Evolutionary conservation across 2,113 vertebrate genomes (phyloP).

Genomic region (Chloroceryle aenea): DNA sequence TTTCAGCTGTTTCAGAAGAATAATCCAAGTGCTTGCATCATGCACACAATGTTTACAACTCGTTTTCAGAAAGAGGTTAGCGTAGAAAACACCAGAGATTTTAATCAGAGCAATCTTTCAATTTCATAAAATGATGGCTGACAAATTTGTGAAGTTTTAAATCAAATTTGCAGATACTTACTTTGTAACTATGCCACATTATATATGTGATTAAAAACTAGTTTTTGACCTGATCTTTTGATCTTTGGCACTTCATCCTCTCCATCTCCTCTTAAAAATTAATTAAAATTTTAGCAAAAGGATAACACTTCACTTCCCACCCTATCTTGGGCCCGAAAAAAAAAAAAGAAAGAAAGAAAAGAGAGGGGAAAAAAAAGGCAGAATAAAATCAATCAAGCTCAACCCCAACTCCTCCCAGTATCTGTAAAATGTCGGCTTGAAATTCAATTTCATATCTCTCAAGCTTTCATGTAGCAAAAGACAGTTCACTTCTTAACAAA

Average conservation of each 20-base stretch:
- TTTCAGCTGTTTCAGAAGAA: background rate
- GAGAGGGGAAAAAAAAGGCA: no score
- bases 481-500: slow-evolving; percentile 88
- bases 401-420: slow-evolving; percentile 77
- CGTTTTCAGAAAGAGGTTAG: slow-evolving; percentile 10
- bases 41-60: background rate
- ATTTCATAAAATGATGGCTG: slow-evolving; percentile 75
- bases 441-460: slow-evolving; percentile 87
- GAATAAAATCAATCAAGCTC: slow-evolving; percentile 81
- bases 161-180: slow-evolving; percentile 83
- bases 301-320: slow-evolving; percentile 82
- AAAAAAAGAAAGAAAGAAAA: background rate
- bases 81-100: slow-evolving; percentile 35
- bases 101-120: slow-evolving; percentile 67
- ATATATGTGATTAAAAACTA: slow-evolving; percentile 96
- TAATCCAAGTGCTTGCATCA: background rate
- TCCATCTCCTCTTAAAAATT: slow-evolving; percentile 93
- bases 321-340: slow-evolving; percentile 70
- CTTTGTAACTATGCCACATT: slow-evolving; percentile 81
- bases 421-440: slow-evolving; percentile 81
- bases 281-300: slow-evolving; percentile 93
- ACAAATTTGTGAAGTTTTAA: slow-evolving; percentile 85
- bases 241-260: slow-evolving; percentile 88
- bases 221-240: slow-evolving; percentile 91
- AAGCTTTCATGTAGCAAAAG: slow-evolving; percentile 85